Evolutionary conservation across 2,797 vertebrate species (phyloP), one percentile per base, ranked within the genome.

Genomic region (Hypotaenidia okinawae): DNA sequence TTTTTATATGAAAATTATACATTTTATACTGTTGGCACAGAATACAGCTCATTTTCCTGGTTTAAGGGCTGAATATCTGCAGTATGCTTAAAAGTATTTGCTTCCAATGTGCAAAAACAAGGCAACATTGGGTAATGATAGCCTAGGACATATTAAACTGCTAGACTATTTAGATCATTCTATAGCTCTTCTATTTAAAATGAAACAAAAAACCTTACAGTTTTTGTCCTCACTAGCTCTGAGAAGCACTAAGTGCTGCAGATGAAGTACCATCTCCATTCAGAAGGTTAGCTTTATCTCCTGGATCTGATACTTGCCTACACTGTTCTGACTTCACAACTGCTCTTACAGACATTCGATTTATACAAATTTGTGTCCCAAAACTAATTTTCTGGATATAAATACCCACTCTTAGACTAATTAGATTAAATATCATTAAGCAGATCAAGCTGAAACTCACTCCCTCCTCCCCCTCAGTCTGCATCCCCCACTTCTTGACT

Each of bases 1-100:
- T 97, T 98, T 97, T 97, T 97, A 97, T 93, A 95, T 77, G 92
- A 75, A 97, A 97, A 97, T 96, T 89, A 97, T 17, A 93, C 30
- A 84, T 95, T 94, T 96, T 73, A 59, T 69, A 85, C 62, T 72
- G 78, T 37, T 95, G 95, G 94, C 91, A 95, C 13, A 84, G 58
- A 73, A 93, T 8, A 77, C 33, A 93, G 43, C 52, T 88, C 62
- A 92, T 91, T 97, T 96, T 95, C 90, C 35, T 67, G 84, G 58
- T 70, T 45, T 87, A 62, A 68, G 82, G 96, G 76, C 54, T 78
- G 92, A 97, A 78, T 83, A 91, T 93, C 76, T 86, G 78, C 64
- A 80, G 33, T 78, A 72, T 30, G 41, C 62, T 74, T 89, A 45
- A 78, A 94, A 84, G 69, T 73, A 80, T 74, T 92, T 90, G 76